phyloP scores from a whole-genome alignment of 2,888 invertebrate species.

The Dichetophora obliterata region DNA sequence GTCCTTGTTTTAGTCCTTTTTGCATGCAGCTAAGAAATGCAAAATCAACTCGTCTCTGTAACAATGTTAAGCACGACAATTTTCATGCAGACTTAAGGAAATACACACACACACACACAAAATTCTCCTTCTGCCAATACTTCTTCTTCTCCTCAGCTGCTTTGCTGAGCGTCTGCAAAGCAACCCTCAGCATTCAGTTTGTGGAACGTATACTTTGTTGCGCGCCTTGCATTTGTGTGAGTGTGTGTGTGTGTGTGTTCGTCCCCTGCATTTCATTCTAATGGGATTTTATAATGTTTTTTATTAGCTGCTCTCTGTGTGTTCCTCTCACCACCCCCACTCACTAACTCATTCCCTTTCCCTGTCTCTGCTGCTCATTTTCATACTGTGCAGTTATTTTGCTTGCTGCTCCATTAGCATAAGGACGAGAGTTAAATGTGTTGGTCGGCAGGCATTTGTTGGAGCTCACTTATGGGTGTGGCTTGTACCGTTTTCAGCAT shows the following conservation, averaged over 20 bases:
- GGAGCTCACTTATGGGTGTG: conserved; percentile 55
- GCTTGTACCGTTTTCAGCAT: conserved; percentile 48
- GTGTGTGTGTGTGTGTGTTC: conserved; percentile 3
- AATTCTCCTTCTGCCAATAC: neutral
- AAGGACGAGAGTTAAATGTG: conserved; percentile 44
- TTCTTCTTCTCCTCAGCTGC: neutral
- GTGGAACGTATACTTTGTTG: conserved; percentile 52
- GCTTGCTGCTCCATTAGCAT: conserved; percentile 57
- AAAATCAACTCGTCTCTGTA: neutral
- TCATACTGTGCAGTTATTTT: conserved; percentile 48
- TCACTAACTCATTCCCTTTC: too few species aligned
- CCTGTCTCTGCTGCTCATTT: conserved; percentile 10
- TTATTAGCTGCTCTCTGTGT: neutral
- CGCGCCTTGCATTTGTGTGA: conserved; percentile 18
- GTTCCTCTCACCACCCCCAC: neutral
- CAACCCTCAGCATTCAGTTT: conserved; percentile 19
- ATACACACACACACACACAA: conserved; percentile 28
- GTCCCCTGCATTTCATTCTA: neutral
- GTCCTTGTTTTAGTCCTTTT: conserved; percentile 19
- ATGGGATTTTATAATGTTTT: conserved; percentile 19
- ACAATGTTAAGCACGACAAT: conserved; percentile 24
- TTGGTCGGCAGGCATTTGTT: neutral
- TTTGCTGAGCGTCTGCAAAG: conserved; percentile 12
- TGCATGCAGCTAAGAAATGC: conserved; percentile 34
- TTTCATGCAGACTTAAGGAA: conserved; percentile 32